phyloP scores from a whole-genome alignment of 2,113 vertebrate species.

The Indicator maculatus region DNA sequence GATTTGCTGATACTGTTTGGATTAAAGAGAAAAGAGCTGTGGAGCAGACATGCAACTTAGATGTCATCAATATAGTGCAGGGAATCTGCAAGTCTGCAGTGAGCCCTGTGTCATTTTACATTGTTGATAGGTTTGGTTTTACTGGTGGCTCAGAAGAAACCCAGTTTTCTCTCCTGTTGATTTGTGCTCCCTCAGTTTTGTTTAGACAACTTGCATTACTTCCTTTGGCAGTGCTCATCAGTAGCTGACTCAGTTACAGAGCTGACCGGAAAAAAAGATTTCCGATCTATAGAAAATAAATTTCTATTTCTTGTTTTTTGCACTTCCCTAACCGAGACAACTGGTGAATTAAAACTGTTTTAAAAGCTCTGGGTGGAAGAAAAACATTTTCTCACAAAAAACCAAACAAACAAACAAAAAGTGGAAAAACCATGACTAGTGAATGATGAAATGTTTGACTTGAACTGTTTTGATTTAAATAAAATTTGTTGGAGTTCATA shows the following conservation, averaged over 20 bases:
- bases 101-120: not conserved
- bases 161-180: conserved; percentile 20
- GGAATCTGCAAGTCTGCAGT: not conserved
- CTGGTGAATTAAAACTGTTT: not conserved
- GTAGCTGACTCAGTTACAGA: not conserved
- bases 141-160: conserved; percentile 18
- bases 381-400: not conserved
- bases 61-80: not conserved
- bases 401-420: not conserved
- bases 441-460: not conserved
- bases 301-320: conserved; percentile 8
- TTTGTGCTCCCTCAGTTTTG: conserved; percentile 30
- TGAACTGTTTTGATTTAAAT: not conserved
- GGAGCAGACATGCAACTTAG: not conserved
- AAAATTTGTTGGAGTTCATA: not conserved
- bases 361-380: not conserved
- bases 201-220: conserved; percentile 28
- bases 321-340: not conserved
- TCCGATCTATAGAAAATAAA: not conserved
- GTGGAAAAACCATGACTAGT: not conserved
- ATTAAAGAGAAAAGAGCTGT: conserved; percentile 3
- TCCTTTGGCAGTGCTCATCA: not conserved
- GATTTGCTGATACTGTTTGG: not conserved
- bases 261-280: not conserved
- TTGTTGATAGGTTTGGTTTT: not conserved